Evolutionary conservation across 37 sponge, comb jelly and placozoan species (phyloP), one percentile per base, ranked within the genome.

Genomic region (Spongia lamella): DNA sequence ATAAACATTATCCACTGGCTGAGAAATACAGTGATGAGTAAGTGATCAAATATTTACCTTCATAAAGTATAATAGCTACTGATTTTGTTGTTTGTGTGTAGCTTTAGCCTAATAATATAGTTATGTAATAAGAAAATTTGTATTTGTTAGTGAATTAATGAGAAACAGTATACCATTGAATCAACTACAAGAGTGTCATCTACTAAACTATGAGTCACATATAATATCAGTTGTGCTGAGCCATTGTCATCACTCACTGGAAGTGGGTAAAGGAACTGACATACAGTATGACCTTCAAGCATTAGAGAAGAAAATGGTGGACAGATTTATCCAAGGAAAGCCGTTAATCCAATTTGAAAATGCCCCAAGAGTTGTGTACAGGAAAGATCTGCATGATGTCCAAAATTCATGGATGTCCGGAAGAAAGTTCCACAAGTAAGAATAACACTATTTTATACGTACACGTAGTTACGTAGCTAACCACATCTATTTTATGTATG

Each of bases 181-280:
- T 49, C 84, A 92, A 17, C 24, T 84, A 26, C 80, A 84, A 29
- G 57, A 25, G 22, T 84, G 80, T 52, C 89, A 92, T 36, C 61
- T 92, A 29, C 54, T 92, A 51, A 66, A 80, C 64, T 92, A 88
- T 53, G 86, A 88, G 43, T 61, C 64, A 9, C 85, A 92, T 52
- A 60, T 92, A 27, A 39, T 63, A 11, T 76, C 93, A 20, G 51
- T 92, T 13, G 53, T 92, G 22, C 79, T 92, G 38, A 77, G 86
- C 39, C 93, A 92, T 79, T 88, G 88, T 40, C 81, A 70, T 38
- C 88, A 92, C 83, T 87, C 93, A 16, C 83, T 92, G 54, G 40
- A 15, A 3, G 33, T 81, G 51, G 93, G 93, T 5, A 64, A 88
- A 36, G 93, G 89, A 14, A 81, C 73, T 19, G 75, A 88, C 1